phyloP scores from a whole-genome alignment of 2,797 vertebrate species.

The Darevskia nairensis region DNA sequence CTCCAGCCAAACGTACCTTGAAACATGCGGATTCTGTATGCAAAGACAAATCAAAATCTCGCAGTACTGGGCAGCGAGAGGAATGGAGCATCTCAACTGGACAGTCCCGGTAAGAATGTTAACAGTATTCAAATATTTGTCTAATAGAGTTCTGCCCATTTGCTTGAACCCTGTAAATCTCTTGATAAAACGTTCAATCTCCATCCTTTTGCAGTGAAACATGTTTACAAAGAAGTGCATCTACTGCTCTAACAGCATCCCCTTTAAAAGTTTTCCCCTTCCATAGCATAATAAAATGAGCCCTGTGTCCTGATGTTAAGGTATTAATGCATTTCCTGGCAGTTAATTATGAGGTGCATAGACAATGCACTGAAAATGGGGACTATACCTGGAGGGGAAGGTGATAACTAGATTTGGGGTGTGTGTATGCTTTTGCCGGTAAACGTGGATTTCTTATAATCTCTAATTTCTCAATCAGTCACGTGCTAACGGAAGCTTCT shows the following conservation, averaged over 20 bases:
- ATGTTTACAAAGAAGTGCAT: neutral
- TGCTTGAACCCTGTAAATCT: neutral
- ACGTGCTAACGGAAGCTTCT: neutral
- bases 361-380: neutral
- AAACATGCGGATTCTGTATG: slow-evolving; percentile 92
- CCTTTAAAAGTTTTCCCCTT: neutral
- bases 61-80: slow-evolving; percentile 90
- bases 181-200: neutral
- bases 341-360: neutral
- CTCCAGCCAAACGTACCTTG: slow-evolving; percentile 92
- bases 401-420: neutral
- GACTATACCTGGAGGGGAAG: neutral
- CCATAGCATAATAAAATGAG: neutral
- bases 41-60: slow-evolving; percentile 94
- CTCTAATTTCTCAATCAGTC: neutral
- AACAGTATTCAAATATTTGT: neutral
- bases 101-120: slow-evolving; percentile 88
- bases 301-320: neutral
- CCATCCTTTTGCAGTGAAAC: neutral
- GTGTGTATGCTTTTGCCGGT: neutral
- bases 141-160: neutral
- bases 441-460: neutral
- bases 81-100: slow-evolving; percentile 92
- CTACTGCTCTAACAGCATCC: neutral
- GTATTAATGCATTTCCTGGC: neutral